Conservation (phyloP, 2,797 vertebrate genomes). For the Chelmon rostratus region DNA sequence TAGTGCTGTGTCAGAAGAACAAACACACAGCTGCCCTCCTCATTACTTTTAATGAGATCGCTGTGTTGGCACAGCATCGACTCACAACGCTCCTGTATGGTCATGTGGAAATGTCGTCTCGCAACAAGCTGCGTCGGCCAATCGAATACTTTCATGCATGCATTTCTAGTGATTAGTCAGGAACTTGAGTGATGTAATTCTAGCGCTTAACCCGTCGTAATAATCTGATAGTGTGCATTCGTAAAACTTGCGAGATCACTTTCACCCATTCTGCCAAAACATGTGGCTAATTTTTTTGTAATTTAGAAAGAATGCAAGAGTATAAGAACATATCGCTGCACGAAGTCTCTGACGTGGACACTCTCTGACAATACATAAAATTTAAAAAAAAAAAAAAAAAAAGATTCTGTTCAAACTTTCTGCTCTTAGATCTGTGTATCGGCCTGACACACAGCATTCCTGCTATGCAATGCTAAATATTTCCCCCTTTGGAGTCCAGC, state of each 20-base stretch:
- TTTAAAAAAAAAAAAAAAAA: too few species aligned
- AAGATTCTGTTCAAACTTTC: too few species aligned
- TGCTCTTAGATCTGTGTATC: background rate
- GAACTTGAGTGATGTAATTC: background rate
- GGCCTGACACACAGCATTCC: background rate
- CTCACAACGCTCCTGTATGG: background rate
- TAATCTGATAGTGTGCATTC: too few species aligned
- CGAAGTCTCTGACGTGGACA: background rate
- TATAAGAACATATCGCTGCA: background rate
- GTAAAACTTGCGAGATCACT: too few species aligned
- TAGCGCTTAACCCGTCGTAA: background rate
- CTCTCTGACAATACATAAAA: background rate
- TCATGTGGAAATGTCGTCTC: background rate
- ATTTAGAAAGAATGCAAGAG: background rate
- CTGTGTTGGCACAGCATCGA: background rate
- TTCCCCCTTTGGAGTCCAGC: background rate
- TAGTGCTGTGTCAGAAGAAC: background rate
- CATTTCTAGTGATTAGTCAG: background rate
- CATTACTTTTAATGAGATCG: conserved; percentile 33
- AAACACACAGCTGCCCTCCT: background rate
- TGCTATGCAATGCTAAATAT: background rate
- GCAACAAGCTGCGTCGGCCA: background rate
- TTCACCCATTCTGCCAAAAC: too few species aligned
- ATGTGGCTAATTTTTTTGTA: too few species aligned
- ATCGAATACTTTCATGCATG: background rate